Evolutionary conservation across 2,888 invertebrate species (phyloP), one percentile per base, ranked within the genome.

Genomic region (Drosophila pseudotakahashii): DNA sequence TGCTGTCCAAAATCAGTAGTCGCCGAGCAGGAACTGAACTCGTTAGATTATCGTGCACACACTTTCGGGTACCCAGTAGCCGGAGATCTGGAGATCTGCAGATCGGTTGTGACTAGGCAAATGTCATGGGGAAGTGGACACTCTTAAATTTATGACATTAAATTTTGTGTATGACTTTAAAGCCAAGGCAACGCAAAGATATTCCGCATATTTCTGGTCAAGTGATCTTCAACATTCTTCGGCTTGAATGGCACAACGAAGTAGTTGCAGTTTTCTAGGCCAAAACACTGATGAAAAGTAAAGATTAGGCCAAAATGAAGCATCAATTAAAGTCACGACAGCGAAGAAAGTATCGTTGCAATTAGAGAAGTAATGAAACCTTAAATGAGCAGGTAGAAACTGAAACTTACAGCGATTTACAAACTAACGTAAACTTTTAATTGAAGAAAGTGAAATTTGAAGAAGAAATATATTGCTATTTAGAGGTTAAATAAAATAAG

Each of bases 1-100:
- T 19, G 55, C 34, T 60, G 60, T 42, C 59, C 59, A 58, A 44
- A 44, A 26, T 36, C 59, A 36, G 60, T 45, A 37, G 63, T 23
- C 41, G 14, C 36, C 30, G 44, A 64, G 23, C 64, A 66, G 67
- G 67, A 66, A 66, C 67, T 66, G 63, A 63, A 50, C 30, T 45
- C 14, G n/a, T 55, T 45, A 55, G 55, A 55, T 55, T 45, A 55
- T 55, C 55, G 34, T 11, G 7, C 44, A 61, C 47, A 62, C 62
- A 48, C 61, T 48, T 47, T 41, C 34, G 34, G 63, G 11, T 37
- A 11, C n/a, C 44, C 64, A 32, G 64, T 63, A 36, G 48, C 62
- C 48, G 26, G 48, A 48, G 62, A 62, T 62, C 41, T 42, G 10
- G 32, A 61, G 61, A 62, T 62, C 41, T 42, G 10, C 19, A 61